Base-by-base conservation (phyloP, 2,797 vertebrate genomes). In the Pyrocephalus nanus region DNA sequence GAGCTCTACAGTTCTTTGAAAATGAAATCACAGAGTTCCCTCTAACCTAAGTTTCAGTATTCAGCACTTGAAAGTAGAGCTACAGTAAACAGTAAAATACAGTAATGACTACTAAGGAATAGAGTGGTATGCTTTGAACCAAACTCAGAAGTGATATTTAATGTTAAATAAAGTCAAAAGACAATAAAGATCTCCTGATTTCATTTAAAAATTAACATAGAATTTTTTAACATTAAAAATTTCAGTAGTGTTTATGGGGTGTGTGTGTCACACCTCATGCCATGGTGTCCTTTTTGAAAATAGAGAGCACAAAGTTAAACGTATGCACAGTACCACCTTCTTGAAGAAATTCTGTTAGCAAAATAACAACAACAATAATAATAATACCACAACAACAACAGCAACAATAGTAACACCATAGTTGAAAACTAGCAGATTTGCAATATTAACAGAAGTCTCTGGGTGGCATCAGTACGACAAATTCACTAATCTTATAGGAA, bases 391-490 rank as follows among this genome's bases (percentile, higher is more conserved):
- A 71, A 22, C 29, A 6, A 32, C 3, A 75, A 32, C 20, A 71
- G 12, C 10, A 86, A 32, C 40, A 88, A 22, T 6, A 66, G 26
- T 3, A 90, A 3, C 11, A 72, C 4, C 45, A 42, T 4, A 38
- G 18, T 3, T 62, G 62, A 62, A 92, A 81, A 55, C 61, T 23
- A 54, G 13, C 8, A 84, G 74, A 67, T 96, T 93, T 95, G 91
- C 82, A 96, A 53, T 96, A 88, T 93, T 95, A 91, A 55, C 58
- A 66, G 57, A 80, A 92, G 69, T 95, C 89, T 95, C 89, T 92
- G 87, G 76, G 85, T 91, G 92, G 70, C 91, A 96, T 88, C 27
- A 1, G 76, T 76, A 91, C 17, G 0, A 96, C 73, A 92, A 94
- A 86, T 85, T 84, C 61, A 73, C 40, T 86, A 60, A 94, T 77